phyloP scores from a whole-genome alignment of 2,797 vertebrate genomes.

The Rhabdomys pumilio region DNA sequence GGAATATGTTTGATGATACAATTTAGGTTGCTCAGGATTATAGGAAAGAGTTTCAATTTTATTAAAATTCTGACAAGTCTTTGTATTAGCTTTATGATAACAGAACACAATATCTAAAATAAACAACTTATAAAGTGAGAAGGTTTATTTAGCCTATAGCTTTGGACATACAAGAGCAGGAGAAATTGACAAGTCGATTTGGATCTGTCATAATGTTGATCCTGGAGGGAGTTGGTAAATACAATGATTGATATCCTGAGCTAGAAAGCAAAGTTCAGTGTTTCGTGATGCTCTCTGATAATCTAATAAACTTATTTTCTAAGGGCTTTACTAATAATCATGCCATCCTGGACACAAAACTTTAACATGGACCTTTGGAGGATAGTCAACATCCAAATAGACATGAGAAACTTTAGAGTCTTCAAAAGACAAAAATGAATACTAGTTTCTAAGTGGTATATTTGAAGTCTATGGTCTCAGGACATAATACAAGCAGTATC shows the following conservation, averaged over 20 bases:
- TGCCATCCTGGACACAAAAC: no score
- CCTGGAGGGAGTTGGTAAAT: neutral
- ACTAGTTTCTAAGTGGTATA: neutral
- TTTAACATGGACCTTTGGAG: no score
- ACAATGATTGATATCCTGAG: neutral
- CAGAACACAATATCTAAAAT: neutral
- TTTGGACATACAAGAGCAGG: neutral
- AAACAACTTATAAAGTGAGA: neutral
- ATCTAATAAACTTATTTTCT: neutral
- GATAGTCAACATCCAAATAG: neutral
- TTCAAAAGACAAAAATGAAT: neutral
- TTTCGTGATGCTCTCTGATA: neutral
- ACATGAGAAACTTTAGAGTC: neutral
- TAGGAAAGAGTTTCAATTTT: neutral
- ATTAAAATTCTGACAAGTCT: neutral
- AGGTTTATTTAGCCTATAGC: neutral
- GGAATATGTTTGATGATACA: neutral
- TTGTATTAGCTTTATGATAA: neutral
- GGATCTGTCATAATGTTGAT: no score
- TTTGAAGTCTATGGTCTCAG: neutral
- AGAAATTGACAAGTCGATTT: neutral
- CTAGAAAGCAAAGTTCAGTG: neutral
- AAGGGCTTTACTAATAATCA: accelerated
- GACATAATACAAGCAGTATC: neutral
- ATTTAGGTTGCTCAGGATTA: neutral